These are phyloP conservation scores for Pholis gunnellus DNA, from an alignment of 2,113 vertebrate species.

Conservation along the genomic window DNA sequence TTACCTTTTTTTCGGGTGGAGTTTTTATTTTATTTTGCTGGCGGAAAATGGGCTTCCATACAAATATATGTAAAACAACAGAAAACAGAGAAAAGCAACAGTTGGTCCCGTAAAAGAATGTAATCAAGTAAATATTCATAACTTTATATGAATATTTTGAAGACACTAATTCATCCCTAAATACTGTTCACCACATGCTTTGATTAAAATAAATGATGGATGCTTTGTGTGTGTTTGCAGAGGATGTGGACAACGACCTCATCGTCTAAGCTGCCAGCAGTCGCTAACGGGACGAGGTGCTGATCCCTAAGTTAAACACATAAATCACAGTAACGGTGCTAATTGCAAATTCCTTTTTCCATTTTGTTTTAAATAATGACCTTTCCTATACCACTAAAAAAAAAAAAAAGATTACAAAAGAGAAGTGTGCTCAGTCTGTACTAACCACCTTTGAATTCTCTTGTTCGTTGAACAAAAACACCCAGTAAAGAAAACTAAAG, in stretches of 20 bases:
- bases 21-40: too few relatives aligned
- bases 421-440: conserved; percentile 77
- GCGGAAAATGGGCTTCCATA: too few relatives aligned
- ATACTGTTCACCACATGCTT: too few relatives aligned
- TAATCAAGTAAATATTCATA: too few relatives aligned
- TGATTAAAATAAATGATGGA: background rate
- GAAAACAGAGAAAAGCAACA: too few relatives aligned
- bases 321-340: conserved; percentile 91
- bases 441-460: conserved; percentile 66
- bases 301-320: conserved; percentile 88
- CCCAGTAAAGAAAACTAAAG: conserved; percentile 63
- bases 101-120: too few relatives aligned
- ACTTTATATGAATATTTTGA: too few relatives aligned
- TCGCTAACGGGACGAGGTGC: conserved; percentile 88
- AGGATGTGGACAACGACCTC: conserved; percentile 96
- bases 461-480: conserved; percentile 54
- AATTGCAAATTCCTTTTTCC: conserved; percentile 76
- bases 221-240: conserved; percentile 85
- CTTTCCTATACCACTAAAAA: conserved; percentile 86
- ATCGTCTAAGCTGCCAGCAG: conserved; percentile 87
- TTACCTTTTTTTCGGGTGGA: too few relatives aligned
- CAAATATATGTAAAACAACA: too few relatives aligned
- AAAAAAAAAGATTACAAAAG: conserved; percentile 75
- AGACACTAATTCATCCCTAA: background rate
- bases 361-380: conserved; percentile 73